A percentile compares a stretch with the other conserved stretches of the same genome.
Conservation (phyloP, 2,888 invertebrate genomes). For the Ametastegia equiseti region DNA sequence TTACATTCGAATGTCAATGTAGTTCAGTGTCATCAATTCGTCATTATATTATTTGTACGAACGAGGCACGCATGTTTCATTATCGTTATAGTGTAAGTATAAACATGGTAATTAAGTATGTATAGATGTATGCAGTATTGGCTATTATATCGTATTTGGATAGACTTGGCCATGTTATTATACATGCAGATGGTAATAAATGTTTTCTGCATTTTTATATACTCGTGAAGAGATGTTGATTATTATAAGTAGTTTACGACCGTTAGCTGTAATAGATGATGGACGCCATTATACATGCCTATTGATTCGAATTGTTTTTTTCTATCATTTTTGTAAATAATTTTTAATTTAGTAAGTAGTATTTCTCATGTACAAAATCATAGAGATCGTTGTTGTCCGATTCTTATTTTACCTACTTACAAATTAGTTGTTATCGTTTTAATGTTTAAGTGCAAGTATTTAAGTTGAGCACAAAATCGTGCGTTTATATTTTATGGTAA, state of each 20-base stretch:
- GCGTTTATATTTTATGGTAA: constrained; percentile 41
- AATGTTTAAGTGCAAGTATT: constrained; percentile 15
- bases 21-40: neutral
- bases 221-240: constrained; percentile 25
- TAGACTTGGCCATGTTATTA: constrained; percentile 11
- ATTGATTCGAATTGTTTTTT: constrained; percentile 29
- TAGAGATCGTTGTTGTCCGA: constrained; percentile 20
- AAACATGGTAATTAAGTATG: neutral
- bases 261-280: constrained; percentile 25
- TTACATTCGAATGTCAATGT: neutral
- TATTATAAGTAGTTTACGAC: constrained; percentile 26
- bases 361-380: constrained; percentile 20
- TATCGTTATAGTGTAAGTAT: too few relatives aligned
- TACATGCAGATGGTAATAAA: neutral
- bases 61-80: neutral
- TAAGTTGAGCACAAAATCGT: constrained; percentile 18
- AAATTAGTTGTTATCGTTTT: constrained; percentile 49
- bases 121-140: constrained; percentile 19
- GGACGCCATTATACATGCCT: constrained; percentile 14
- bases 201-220: constrained; percentile 30
- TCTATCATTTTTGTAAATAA: constrained; percentile 12
- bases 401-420: constrained; percentile 59
- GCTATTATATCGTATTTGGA: neutral
- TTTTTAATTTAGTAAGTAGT: constrained; percentile 18
- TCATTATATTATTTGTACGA: neutral